A percentile compares a stretch with the other conserved stretches of the same genome.
Conservation (phyloP, 2,888 invertebrate species). For the Nymphalis c-album region DNA sequence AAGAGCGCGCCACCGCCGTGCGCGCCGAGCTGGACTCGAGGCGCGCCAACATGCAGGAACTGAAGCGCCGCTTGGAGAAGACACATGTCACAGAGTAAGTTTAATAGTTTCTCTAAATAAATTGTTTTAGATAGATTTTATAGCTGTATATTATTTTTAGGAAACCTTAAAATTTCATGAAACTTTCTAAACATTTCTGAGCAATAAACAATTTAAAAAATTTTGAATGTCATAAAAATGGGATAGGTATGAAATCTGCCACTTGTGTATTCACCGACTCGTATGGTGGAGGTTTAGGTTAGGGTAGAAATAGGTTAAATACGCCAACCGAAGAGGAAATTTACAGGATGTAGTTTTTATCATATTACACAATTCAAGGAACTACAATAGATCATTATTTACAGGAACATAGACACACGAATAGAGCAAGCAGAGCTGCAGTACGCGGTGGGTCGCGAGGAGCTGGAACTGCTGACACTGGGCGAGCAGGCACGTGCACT, state of each 20-base stretch:
- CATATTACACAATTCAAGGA: background rate
- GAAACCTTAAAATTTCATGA: too few relatives aligned
- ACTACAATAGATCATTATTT: slow-evolving; percentile 9
- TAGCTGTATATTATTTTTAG: too few relatives aligned
- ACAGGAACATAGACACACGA: slow-evolving; percentile 92
- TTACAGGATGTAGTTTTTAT: background rate
- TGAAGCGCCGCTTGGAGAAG: slow-evolving; percentile 89
- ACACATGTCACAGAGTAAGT: slow-evolving; percentile 94
- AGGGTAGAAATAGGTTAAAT: too few relatives aligned
- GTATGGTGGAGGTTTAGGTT: too few relatives aligned
- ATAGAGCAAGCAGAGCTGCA: slow-evolving; percentile 95
- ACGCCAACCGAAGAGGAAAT: too few relatives aligned
- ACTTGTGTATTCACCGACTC: too few relatives aligned
- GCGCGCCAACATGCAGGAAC: slow-evolving; percentile 88
- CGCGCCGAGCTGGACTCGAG: slow-evolving; percentile 89
- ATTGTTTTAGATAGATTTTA: too few relatives aligned
- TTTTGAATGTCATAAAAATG: too few relatives aligned
- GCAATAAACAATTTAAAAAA: too few relatives aligned
- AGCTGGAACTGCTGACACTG: slow-evolving; percentile 90
- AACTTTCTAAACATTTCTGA: too few relatives aligned
- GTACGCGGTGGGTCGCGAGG: slow-evolving; percentile 93
- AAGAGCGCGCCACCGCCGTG: slow-evolving; percentile 74
- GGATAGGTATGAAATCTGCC: too few relatives aligned
- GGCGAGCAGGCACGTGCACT: slow-evolving; percentile 91
- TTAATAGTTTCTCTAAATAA: background rate